Base-by-base conservation (phyloP, 92 coral and sea anemone genomes). In the Metridium senile region DNA sequence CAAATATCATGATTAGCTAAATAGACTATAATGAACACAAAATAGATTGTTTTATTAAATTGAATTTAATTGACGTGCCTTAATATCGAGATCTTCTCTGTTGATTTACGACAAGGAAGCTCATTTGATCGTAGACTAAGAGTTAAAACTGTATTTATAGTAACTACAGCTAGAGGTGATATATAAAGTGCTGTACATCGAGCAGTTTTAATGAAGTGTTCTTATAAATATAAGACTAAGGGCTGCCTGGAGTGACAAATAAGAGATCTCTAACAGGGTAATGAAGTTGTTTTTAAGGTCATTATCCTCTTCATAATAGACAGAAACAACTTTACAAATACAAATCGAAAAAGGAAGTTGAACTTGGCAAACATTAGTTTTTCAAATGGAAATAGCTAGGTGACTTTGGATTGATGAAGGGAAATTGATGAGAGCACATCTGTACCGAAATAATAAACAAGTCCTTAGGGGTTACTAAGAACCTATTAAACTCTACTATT, bases 311-410 rank as follows among this genome's bases (percentile, higher is more conserved):
- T 73, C 78, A 71, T 16, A 73, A 1, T 33, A 4, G 11, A 57
- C 22, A 13, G 31, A 58, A 57, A 73, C 78, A 73, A 73, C 57
- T 57, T 26, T 39, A 13, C 6, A 3, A 13, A 11, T 53, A 26
- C 78, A 73, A 73, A 73, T 57, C 78, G 39, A 73, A 57, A 57
- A 73, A 27, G 78, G 78, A 73, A 73, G 78, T 73, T 57, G 30
- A 57, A 64, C 6, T 43, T 56, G 33, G n/a, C 4, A 56, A 2
- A 57, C 78, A 57, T 58, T 33, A 62, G 67, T 33, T 58, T 32
- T 34, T 9, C 52, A 33, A 58, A 58, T 56, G 9, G 64, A 33
- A 73, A 58, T 73, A 45, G 58, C 78, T 57, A 23, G 8, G 56
- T 58, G 20, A 58, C 67, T n/a, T 20, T 18, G 32, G 51, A 6